phyloP scores from a whole-genome alignment of 2,888 invertebrate species.

The Macrophya annulata region DNA sequence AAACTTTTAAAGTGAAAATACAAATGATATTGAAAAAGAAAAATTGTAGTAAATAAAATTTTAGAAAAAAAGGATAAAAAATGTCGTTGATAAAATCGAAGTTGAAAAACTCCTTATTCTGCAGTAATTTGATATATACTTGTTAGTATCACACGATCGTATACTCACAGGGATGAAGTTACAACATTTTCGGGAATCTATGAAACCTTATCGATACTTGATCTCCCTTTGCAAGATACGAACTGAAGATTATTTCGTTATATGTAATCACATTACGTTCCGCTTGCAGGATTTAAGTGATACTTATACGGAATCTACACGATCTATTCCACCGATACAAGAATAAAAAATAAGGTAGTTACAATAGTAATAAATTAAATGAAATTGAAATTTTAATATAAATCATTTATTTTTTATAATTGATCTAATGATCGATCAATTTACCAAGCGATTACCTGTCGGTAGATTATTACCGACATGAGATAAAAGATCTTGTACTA shows the following conservation, averaged over 20 bases:
- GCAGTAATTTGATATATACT: conserved; percentile 8
- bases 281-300: conserved; percentile 14
- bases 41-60: not conserved
- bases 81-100: not conserved
- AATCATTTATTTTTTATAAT: not conserved
- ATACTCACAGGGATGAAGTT: not conserved
- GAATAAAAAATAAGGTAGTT: not conserved
- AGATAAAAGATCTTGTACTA: not conserved
- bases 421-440: not conserved
- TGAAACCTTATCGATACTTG: conserved; percentile 9
- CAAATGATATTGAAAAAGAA: no score
- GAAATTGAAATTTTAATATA: not conserved
- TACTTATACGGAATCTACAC: conserved; percentile 24
- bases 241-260: not conserved
- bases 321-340: not conserved
- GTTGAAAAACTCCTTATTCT: not conserved
- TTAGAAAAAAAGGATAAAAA: not conserved
- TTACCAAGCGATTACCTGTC: not conserved
- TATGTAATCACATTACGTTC: conserved; percentile 25
- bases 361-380: not conserved
- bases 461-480: not conserved
- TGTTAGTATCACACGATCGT: not conserved
- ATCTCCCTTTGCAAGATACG: conserved; percentile 1
- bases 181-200: conserved; percentile 1
- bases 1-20: not conserved